phyloP scores from a whole-genome alignment of 2,888 invertebrate species.

The Lasioglossum leucozonium region DNA sequence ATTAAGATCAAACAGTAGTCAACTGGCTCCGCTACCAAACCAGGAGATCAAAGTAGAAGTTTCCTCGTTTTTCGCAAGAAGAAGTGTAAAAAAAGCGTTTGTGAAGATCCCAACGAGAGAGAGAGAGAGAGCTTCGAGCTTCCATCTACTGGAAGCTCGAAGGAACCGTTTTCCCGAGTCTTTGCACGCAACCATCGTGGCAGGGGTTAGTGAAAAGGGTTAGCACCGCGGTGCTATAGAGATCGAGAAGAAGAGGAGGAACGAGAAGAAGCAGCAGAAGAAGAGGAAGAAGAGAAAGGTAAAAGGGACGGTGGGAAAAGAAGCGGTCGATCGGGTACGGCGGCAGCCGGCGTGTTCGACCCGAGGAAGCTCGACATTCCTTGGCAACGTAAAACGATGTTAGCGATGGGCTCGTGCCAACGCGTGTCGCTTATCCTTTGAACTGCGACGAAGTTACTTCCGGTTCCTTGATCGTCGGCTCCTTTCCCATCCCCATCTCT shows the following conservation, averaged over 20 bases:
- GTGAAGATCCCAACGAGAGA: not conserved
- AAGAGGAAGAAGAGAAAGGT: not conserved
- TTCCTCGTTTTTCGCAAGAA: not conserved
- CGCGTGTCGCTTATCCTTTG: conserved; percentile 59
- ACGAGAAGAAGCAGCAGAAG: not conserved
- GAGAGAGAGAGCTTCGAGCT: not conserved
- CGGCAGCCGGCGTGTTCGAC: conserved; percentile 41
- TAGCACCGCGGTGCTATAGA: not conserved
- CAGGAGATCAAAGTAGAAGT: not conserved
- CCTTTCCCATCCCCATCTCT: not conserved
- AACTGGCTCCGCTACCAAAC: not conserved
- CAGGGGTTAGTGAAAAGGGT: not conserved
- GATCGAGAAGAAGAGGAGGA: not conserved
- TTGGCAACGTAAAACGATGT: conserved; percentile 52
- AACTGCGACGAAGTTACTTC: conserved; percentile 41
- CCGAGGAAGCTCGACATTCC: conserved; percentile 52
- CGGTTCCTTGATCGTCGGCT: conserved; percentile 14
- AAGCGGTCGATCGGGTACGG: conserved; percentile 30
- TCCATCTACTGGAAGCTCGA: not conserved
- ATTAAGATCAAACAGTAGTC: not conserved
- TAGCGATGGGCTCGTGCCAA: conserved; percentile 64
- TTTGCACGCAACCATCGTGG: conserved; percentile 30
- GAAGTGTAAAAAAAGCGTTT: not conserved
- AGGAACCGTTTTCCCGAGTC: not conserved
- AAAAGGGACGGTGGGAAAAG: conserved; percentile 13